Conservation (phyloP, 2,888 invertebrate genomes). For the Caenorhabditis virilis region DNA sequence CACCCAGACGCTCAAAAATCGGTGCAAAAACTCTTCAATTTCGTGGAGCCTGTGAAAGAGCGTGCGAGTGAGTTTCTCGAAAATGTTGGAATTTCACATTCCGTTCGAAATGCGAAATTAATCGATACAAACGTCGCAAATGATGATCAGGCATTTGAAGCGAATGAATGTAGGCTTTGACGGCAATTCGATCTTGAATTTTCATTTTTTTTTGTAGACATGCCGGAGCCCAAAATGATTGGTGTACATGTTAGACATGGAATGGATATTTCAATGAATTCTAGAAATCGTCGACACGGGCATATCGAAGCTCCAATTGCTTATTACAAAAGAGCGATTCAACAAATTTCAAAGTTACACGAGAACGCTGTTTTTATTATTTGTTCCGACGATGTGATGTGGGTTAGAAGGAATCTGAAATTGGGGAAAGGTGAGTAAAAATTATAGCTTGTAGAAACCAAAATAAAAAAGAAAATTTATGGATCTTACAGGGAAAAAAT, state of each 20-base stretch:
- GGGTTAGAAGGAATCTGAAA: slow-evolving; percentile 57
- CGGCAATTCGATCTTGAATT: not conserved
- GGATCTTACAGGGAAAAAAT: not conserved
- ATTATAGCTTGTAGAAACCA: not conserved
- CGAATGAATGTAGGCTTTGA: not conserved
- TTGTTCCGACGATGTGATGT: slow-evolving; percentile 69
- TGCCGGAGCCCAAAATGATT: slow-evolving; percentile 49
- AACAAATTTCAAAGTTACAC: slow-evolving; percentile 31
- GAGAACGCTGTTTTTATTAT: slow-evolving; percentile 66
- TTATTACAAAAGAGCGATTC: slow-evolving; percentile 66
- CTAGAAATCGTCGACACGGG: slow-evolving; percentile 54
- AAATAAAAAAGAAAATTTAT: not conserved
- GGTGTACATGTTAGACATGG: slow-evolving; percentile 70
- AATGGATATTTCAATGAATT: slow-evolving; percentile 68
- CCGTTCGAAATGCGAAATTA: slow-evolving; percentile 17
- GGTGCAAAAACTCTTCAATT: slow-evolving; percentile 5
- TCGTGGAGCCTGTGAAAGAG: slow-evolving; percentile 8
- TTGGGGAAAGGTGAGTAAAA: slow-evolving; percentile 15
- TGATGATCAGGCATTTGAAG: slow-evolving; percentile 28
- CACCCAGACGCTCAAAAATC: slow-evolving; percentile 28
- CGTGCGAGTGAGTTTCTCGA: slow-evolving; percentile 27
- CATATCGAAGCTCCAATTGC: slow-evolving; percentile 68
- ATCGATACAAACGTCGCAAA: slow-evolving; percentile 34
- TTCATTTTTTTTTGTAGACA: slow-evolving; percentile 25
- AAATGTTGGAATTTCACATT: slow-evolving; percentile 17